phyloP scores from a whole-genome alignment of 53 echinoderm and acorn worm genomes.

The Apostichopus leukothele region DNA sequence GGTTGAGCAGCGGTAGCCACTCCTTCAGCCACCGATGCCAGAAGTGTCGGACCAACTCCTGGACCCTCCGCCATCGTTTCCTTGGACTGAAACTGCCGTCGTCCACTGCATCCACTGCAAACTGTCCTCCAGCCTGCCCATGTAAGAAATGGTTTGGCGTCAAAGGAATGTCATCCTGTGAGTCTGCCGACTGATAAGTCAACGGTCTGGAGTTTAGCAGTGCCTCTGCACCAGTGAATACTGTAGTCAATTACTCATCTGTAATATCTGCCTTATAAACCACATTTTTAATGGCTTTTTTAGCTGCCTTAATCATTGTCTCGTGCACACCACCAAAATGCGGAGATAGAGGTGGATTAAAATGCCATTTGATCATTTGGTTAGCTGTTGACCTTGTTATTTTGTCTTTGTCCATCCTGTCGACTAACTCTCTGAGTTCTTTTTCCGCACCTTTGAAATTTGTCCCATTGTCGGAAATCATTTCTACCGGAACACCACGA shows the following conservation, averaged over 20 bases:
- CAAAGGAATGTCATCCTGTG: slow-evolving; percentile 16
- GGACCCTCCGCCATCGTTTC: slow-evolving; percentile 47
- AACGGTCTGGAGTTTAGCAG: slow-evolving; percentile 34
- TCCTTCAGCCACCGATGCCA: too few species aligned
- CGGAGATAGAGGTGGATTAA: too few species aligned
- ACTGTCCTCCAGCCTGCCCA: slow-evolving; percentile 48
- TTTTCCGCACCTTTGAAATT: neutral
- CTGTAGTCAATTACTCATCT: neutral
- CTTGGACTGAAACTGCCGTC: neutral
- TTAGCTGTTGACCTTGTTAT: neutral
- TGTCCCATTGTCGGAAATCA: too few species aligned
- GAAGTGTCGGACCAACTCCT: too few species aligned
- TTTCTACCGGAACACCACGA: too few species aligned
- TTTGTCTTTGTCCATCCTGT: slow-evolving; percentile 32
- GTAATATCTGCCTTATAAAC: slow-evolving; percentile 23
- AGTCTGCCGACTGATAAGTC: slow-evolving; percentile 27
- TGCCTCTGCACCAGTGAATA: neutral
- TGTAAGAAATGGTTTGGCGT: slow-evolving; percentile 50
- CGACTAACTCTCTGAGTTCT: slow-evolving; percentile 43
- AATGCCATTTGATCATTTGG: neutral
- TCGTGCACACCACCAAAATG: slow-evolving; percentile 46
- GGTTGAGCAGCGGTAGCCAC: too few species aligned
- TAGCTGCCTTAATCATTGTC: slow-evolving; percentile 48
- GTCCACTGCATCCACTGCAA: slow-evolving; percentile 38
- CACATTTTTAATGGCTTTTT: slow-evolving; percentile 14